These are phyloP conservation scores for Rhadina sibilatrix DNA, from an alignment of 2,113 vertebrate genomes.

Conservation along the genomic window DNA sequence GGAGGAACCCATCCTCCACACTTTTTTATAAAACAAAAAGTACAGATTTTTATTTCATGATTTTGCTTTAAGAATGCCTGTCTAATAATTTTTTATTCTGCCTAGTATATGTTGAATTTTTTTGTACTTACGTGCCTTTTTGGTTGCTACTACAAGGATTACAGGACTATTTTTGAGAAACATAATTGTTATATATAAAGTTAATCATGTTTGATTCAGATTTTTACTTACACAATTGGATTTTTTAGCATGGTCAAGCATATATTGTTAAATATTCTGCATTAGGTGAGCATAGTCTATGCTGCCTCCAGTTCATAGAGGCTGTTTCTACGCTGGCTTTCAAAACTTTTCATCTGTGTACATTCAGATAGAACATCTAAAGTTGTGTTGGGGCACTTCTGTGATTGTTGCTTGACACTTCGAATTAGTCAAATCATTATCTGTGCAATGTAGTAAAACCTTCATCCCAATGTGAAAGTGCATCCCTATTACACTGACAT, in stretches of 20 bases:
- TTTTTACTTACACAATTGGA: background rate
- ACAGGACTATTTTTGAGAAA: constrained; percentile 17
- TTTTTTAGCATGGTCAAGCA: background rate
- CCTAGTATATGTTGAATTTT: background rate
- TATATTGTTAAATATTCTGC: background rate
- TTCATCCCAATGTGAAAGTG: background rate
- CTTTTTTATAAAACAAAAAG: background rate
- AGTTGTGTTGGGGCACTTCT: background rate
- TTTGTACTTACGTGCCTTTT: constrained; percentile 44
- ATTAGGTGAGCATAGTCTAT: background rate
- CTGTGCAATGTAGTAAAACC: background rate
- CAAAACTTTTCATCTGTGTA: background rate
- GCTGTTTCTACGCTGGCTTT: background rate
- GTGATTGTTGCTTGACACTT: background rate
- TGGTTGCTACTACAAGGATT: constrained; percentile 59
- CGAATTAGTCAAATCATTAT: background rate
- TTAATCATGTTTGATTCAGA: background rate
- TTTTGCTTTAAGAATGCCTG: constrained; percentile 1
- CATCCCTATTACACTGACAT: background rate
- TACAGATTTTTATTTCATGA: background rate
- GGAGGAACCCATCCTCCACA: too few species aligned
- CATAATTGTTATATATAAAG: constrained; percentile 13
- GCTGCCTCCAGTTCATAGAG: background rate
- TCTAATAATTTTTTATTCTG: constrained; percentile 5
- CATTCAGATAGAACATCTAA: background rate